Conservation (phyloP, 2,113 vertebrate genomes). For the Myiozetetes cayanensis region DNA sequence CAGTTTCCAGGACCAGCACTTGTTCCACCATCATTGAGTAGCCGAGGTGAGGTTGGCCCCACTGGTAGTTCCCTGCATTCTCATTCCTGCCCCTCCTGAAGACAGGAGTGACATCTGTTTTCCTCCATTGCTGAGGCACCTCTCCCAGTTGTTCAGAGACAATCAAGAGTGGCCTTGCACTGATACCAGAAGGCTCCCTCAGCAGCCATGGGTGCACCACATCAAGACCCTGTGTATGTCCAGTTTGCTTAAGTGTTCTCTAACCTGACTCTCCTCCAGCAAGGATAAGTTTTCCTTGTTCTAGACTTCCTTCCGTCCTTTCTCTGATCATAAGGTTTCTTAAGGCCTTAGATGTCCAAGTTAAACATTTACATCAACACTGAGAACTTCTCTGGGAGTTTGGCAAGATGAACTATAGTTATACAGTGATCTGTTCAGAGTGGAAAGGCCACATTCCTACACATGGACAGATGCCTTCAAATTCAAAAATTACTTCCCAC, state of each 20-base stretch:
- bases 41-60: rapidly evolving
- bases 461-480: background rate
- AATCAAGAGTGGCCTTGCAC: rapidly evolving
- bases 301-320: background rate
- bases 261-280: background rate
- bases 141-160: background rate
- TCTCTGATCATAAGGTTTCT: background rate
- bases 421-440: background rate
- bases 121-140: background rate
- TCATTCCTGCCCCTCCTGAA: background rate
- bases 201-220: background rate
- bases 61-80: background rate
- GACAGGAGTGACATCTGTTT: background rate
- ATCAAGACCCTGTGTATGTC: background rate
- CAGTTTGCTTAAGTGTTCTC: background rate
- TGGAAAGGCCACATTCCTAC: background rate
- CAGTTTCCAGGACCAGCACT: background rate
- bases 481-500: background rate
- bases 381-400: background rate
- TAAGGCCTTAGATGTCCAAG: background rate
- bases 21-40: background rate
- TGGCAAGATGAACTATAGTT: background rate
- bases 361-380: background rate
- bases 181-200: background rate
- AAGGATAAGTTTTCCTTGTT: background rate